Evolutionary conservation across 64 coral and sea anemone species (phyloP).

Genomic region (Stichodactyla mertensii): DNA sequence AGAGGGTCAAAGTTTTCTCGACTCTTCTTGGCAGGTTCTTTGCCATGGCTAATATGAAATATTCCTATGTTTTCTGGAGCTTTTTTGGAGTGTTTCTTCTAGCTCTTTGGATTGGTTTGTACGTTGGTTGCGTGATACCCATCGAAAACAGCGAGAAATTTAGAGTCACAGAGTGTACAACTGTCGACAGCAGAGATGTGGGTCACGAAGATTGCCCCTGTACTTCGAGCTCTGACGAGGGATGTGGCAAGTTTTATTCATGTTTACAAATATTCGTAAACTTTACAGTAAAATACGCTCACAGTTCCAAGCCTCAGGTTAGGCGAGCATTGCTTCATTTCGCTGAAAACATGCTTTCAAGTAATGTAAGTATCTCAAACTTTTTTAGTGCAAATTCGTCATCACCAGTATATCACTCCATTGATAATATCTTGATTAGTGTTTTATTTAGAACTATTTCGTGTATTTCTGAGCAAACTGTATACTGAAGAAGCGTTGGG

Average conservation of each 20-base stretch:
- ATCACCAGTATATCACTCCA: not conserved
- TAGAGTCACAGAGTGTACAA: not conserved
- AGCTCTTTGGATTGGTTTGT: conserved; percentile 4
- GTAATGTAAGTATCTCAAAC: conserved; percentile 1
- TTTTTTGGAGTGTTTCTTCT: conserved; percentile 11
- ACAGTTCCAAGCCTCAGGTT: not conserved
- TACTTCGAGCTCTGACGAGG: not conserved
- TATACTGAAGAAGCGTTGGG: not conserved
- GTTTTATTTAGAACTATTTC: not conserved
- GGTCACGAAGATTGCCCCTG: not conserved
- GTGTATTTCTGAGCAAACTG: not conserved
- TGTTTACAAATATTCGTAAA: conserved; percentile 13
- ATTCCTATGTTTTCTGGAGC: conserved; percentile 1
- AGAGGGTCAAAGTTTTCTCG: not conserved
- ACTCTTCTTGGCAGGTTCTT: not conserved
- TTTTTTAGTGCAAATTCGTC: not conserved
- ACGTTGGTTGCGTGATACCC: not conserved
- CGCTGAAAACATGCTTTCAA: not conserved
- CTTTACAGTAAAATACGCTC: not conserved
- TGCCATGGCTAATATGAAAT: not conserved
- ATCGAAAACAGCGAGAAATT: not conserved
- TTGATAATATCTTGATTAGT: not conserved
- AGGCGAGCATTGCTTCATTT: not conserved
- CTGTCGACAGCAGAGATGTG: not conserved
- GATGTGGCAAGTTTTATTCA: not conserved